Base-by-base conservation (phyloP, 2,797 vertebrate genomes). In the Mastacembelus armatus region DNA sequence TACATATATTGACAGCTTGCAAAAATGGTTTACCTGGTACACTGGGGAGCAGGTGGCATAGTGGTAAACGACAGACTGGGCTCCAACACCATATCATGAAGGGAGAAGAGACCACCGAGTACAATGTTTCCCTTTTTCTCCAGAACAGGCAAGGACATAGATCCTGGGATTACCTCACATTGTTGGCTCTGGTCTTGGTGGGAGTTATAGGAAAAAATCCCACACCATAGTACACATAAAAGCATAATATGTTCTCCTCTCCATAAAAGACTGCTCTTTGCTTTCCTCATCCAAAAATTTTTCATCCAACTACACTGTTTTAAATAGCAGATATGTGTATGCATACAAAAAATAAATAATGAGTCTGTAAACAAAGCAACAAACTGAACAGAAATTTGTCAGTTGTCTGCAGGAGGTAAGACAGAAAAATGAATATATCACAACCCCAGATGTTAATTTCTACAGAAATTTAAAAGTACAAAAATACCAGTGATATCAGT, bases 21-120 rank as follows among this genome's bases (percentile, higher is more conserved):
- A 9, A 52, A 61, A 29, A 43, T 3, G 10, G 60, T 84, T 80
- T 76, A 94, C 94, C 92, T 92, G 22, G 80, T 87, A 73, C 94
- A 95, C 35, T 81, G 84, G 33, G 78, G 78, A 11, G 87, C 67
- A 4, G 71, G 26, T 30, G 93, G 92, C n/a, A 30, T 66, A 24
- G 84, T 85, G 5, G 73, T 91, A 56, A 93, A 94, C 18, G 85
- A 82, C 29, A 84, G 38, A 49, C 49, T 77, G 5, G 83, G 66
- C 42, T 94, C 90, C 58, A 88, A 56, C 67, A 93, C 89, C 51
- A 60, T 85, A 52, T 95, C 92, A 38, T 94, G 94, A 56, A 95
- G 89, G 10, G 94, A 94, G 77, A 95, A 95, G 42, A 95, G 92
- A 35, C 92, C 94, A 6, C 94, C 94, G 11, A 95, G 73, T 2